These are phyloP conservation scores for Drosophila seclusa DNA, from an alignment of 2,888 invertebrate genomes.

Conservation along the genomic window DNA sequence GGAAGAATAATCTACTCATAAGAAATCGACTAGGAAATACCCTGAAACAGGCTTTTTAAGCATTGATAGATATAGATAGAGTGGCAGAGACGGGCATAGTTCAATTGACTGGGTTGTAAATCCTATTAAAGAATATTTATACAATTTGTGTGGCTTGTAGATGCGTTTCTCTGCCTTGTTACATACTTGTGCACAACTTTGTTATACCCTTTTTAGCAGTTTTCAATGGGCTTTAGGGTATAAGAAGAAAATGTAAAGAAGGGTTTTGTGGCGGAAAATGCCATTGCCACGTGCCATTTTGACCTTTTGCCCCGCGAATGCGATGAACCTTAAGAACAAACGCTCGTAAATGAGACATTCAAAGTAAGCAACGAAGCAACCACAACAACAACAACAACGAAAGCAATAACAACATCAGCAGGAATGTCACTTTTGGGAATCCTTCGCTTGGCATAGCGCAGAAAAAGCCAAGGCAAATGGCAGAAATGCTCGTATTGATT, in stretches of 20 bases:
- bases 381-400: constrained; percentile 36
- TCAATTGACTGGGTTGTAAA: background rate
- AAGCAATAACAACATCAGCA: constrained; percentile 28
- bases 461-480: constrained; percentile 42
- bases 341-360: constrained; percentile 70
- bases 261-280: constrained; percentile 29
- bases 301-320: constrained; percentile 52
- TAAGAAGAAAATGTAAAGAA: background rate
- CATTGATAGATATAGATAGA: background rate
- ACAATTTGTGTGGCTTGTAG: background rate
- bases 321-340: constrained; percentile 70
- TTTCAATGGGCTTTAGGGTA: background rate
- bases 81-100: background rate
- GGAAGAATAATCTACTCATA: background rate
- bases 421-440: constrained; percentile 69
- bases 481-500: constrained; percentile 41
- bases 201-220: background rate
- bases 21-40: background rate
- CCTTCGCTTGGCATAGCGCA: constrained; percentile 54
- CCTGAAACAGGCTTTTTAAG: background rate
- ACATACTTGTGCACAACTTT: background rate
- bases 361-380: constrained; percentile 43
- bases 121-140: background rate
- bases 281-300: constrained; percentile 58
- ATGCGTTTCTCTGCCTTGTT: background rate